These are phyloP conservation scores for Coturnix japonica DNA, from an alignment of 2,113 vertebrate species.

Conservation along the genomic window DNA sequence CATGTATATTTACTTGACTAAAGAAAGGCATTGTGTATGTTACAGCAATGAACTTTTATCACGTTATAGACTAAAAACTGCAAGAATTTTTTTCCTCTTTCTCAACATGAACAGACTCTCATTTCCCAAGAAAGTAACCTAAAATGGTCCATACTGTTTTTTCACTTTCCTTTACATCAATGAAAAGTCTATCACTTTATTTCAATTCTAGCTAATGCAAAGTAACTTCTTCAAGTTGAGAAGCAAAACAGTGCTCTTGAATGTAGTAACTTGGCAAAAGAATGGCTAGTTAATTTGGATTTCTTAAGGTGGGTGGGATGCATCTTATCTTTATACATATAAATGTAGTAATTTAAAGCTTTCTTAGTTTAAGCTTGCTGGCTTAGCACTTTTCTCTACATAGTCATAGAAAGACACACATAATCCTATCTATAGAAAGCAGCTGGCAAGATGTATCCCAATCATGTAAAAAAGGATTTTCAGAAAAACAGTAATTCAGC, in stretches of 20 bases:
- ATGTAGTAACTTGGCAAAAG: not conserved
- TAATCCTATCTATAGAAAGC: not conserved
- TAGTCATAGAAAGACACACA: not conserved
- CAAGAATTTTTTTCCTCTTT: not conserved
- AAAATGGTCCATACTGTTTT: not conserved
- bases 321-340: not conserved
- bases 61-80: not conserved
- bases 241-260: not conserved
- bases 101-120: not conserved
- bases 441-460: not conserved
- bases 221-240: not conserved
- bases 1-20: fast-evolving
- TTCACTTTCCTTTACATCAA: not conserved
- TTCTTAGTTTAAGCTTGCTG: not conserved
- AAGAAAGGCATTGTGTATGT: not conserved
- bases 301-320: not conserved
- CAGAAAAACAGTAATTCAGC: not conserved
- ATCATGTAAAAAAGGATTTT: not conserved
- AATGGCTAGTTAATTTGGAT: not conserved
- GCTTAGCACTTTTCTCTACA: not conserved
- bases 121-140: not conserved
- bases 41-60: not conserved
- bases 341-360: not conserved
- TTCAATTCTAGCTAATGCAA: not conserved
- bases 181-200: not conserved